Percentiles rank a stretch among this genome's conserved stretches.
Evolutionary conservation across 2,888 invertebrate genomes (phyloP).

Genomic region (Trypoxylon attenuatum): DNA sequence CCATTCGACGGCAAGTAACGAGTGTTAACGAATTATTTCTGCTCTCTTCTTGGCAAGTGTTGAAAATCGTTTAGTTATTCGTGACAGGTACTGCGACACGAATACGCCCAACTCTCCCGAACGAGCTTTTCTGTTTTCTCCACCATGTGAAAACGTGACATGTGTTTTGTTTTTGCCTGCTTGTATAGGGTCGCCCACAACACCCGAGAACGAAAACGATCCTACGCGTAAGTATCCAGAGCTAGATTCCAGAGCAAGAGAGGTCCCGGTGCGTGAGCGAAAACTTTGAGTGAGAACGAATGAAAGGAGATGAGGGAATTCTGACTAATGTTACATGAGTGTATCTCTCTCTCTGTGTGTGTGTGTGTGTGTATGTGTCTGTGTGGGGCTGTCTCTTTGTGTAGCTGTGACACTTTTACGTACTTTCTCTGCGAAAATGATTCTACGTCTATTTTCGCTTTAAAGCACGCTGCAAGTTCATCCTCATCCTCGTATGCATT

Average conservation of each 20-base stretch:
- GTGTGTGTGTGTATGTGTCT: not conserved
- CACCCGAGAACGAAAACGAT: slow-evolving; percentile 76
- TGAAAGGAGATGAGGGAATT: not conserved
- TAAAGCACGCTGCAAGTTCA: slow-evolving; percentile 19
- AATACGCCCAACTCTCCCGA: slow-evolving; percentile 57
- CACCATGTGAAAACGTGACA: slow-evolving; percentile 72
- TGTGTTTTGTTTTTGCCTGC: slow-evolving; percentile 74
- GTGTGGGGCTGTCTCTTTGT: not conserved
- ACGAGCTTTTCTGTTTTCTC: slow-evolving; percentile 69
- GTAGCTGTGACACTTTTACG: no score
- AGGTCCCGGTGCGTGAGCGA: not conserved
- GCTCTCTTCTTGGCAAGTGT: slow-evolving; percentile 7
- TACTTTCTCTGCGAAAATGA: not conserved
- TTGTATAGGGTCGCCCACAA: slow-evolving; percentile 75
- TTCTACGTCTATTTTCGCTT: slow-evolving; percentile 14
- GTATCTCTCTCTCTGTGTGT: not conserved
- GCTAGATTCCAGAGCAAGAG: slow-evolving; percentile 33
- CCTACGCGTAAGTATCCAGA: slow-evolving; percentile 75
- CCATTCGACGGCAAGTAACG: no score
- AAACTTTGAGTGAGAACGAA: not conserved
- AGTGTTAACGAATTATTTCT: no score
- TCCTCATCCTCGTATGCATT: slow-evolving; percentile 13
- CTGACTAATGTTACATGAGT: not conserved
- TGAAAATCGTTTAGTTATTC: slow-evolving; percentile 20
- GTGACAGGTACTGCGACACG: slow-evolving; percentile 32